Percentiles rank a stretch among this genome's conserved stretches.
These are phyloP conservation scores for Apamea crenata DNA, from an alignment of 2,888 invertebrate genomes.

Conservation along the genomic window DNA sequence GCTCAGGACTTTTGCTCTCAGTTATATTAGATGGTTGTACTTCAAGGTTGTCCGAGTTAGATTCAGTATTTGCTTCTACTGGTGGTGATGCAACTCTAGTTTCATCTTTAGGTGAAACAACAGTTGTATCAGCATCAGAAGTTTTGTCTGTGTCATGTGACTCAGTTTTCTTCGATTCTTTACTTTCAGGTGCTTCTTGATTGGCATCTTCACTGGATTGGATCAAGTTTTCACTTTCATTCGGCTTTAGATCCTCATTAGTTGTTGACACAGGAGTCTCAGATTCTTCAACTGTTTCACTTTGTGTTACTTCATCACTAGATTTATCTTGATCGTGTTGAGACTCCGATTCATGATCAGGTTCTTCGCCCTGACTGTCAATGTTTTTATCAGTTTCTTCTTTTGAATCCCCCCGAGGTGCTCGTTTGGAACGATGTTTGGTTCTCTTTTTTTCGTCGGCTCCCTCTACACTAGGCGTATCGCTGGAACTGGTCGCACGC, in stretches of 20 bases:
- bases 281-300: conserved; percentile 65
- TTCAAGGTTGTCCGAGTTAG: conserved; percentile 49
- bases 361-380: conserved; percentile 81
- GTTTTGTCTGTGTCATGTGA: conserved; percentile 63
- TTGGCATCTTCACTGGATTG: conserved; percentile 61
- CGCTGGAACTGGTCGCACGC: conserved; percentile 87
- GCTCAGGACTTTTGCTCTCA: conserved; percentile 60
- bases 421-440: conserved; percentile 82
- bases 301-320: conserved; percentile 75
- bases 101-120: conserved; percentile 79
- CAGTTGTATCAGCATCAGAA: conserved; percentile 79
- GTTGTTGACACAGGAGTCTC: conserved; percentile 78
- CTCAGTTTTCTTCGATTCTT: conserved; percentile 57
- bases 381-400: conserved; percentile 80
- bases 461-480: conserved; percentile 84
- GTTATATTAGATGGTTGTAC: conserved; percentile 58
- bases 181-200: conserved; percentile 61
- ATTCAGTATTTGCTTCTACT: conserved; percentile 50
- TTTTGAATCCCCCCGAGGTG: conserved; percentile 81
- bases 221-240: conserved; percentile 61
- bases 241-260: conserved; percentile 75
- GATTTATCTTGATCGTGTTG: conserved; percentile 62
- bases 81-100: conserved; percentile 74
- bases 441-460: conserved; percentile 86
- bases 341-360: conserved; percentile 71